These are phyloP conservation scores for Hormaphis cornu DNA, from an alignment of 1,140 invertebrate species.

Conservation along the genomic window DNA sequence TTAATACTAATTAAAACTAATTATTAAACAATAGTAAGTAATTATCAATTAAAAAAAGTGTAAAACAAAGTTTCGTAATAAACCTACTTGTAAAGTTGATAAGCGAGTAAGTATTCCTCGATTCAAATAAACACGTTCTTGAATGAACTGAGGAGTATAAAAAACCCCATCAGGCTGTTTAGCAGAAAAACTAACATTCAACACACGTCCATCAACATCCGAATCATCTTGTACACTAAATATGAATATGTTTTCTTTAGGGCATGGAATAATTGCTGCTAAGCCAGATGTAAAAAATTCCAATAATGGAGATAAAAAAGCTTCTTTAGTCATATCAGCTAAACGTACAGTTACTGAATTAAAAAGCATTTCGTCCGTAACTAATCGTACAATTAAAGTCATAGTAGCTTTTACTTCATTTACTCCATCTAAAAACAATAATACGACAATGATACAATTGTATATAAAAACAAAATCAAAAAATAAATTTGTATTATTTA, in stretches of 20 bases:
- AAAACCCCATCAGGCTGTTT: slow-evolving; percentile 69
- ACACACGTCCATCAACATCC: slow-evolving; percentile 72
- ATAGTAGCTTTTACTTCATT: slow-evolving; percentile 85
- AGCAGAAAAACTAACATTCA: slow-evolving; percentile 93
- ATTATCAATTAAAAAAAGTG: slow-evolving; percentile 12
- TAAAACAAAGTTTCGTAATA: too few species aligned
- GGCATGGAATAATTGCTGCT: slow-evolving; percentile 82
- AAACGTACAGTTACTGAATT: slow-evolving; percentile 90
- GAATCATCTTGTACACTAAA: slow-evolving; percentile 86
- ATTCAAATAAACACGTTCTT: slow-evolving; percentile 89
- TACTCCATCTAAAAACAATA: slow-evolving; percentile 59
- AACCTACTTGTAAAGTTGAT: slow-evolving; percentile 69
- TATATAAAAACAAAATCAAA: slow-evolving; percentile 15
- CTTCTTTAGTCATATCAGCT: slow-evolving; percentile 84
- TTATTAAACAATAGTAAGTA: not conserved
- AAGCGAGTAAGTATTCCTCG: slow-evolving; percentile 72
- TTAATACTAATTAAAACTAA: not conserved
- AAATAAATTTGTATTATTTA: slow-evolving; percentile 41
- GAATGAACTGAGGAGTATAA: slow-evolving; percentile 76
- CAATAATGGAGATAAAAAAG: slow-evolving; percentile 82
- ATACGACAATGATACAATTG: not conserved
- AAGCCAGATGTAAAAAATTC: slow-evolving; percentile 85
- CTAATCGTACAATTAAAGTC: slow-evolving; percentile 76
- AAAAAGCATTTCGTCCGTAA: slow-evolving; percentile 89
- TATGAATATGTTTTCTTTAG: slow-evolving; percentile 84